These are phyloP conservation scores for Amiota communis DNA, from an alignment of 2,888 invertebrate genomes.

Conservation along the genomic window DNA sequence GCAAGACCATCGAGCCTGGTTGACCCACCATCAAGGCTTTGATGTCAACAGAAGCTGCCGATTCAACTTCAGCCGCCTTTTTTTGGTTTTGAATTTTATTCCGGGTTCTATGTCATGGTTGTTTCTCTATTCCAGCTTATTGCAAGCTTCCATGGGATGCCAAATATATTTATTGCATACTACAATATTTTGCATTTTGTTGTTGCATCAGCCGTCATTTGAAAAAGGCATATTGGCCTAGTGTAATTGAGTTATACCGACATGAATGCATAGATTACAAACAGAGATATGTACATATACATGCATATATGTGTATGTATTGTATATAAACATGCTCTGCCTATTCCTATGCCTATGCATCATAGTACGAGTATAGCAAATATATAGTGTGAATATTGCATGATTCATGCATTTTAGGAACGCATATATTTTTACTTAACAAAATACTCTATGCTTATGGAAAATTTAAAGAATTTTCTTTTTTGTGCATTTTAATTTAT, in stretches of 20 bases:
- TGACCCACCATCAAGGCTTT: not conserved
- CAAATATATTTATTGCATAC: slow-evolving; percentile 8
- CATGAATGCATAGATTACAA: not conserved
- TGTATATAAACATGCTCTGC: not conserved
- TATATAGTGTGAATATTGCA: too few relatives aligned
- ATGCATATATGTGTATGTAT: too few relatives aligned
- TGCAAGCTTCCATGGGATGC: not conserved
- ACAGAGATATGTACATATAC: too few relatives aligned
- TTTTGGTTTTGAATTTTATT: not conserved
- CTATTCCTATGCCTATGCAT: too few relatives aligned
- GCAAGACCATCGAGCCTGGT: slow-evolving; percentile 1
- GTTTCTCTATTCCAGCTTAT: not conserved
- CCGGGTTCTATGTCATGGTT: not conserved
- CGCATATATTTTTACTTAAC: too few relatives aligned
- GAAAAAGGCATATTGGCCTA: slow-evolving; percentile 11
- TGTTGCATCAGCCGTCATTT: not conserved
- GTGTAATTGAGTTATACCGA: slow-evolving; percentile 2
- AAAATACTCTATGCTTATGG: too few relatives aligned
- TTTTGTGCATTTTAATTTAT: too few relatives aligned
- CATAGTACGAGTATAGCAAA: too few relatives aligned
- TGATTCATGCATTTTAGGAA: too few relatives aligned
- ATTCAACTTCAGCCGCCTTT: not conserved
- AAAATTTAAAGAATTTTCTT: too few relatives aligned
- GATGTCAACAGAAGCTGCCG: not conserved
- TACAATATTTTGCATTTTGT: not conserved